Conservation (phyloP, 2,113 vertebrate genomes). For the Boulengeromyrus knoepffleri region DNA sequence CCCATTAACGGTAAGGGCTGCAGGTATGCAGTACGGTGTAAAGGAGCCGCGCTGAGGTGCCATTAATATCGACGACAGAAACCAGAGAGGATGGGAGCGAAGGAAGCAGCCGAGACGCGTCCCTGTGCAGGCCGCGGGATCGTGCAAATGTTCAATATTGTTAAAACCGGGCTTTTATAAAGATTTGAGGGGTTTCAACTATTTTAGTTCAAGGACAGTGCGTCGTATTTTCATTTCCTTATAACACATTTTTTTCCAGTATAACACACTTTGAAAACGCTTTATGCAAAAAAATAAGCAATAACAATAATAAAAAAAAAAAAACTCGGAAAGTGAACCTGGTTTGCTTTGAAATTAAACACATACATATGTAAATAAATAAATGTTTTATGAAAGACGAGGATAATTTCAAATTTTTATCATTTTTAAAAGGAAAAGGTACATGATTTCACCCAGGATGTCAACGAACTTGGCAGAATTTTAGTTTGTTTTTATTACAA, state of each 20-base stretch:
- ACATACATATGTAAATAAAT: background rate
- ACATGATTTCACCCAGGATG: background rate
- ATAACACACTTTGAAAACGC: background rate
- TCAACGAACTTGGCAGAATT: background rate
- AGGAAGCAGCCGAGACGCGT: background rate
- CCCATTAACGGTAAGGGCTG: background rate
- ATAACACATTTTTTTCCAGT: background rate
- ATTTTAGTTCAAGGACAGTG: background rate
- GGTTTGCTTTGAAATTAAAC: background rate
- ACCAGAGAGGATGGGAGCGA: background rate
- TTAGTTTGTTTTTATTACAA: background rate
- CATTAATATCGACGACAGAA: background rate
- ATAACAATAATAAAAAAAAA: background rate
- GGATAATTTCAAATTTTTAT: background rate
- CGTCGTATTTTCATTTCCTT: background rate
- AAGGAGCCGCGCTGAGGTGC: background rate
- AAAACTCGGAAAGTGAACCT: background rate
- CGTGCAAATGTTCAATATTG: background rate
- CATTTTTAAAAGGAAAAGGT: background rate
- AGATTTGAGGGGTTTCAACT: background rate
- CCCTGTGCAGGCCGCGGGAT: background rate
- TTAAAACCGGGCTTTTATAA: background rate
- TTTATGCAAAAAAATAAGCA: background rate
- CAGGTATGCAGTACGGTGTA: background rate
- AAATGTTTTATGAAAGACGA: background rate